Evolutionary conservation across 2,888 invertebrate genomes (phyloP).

Genomic region (Plebejus anna): DNA sequence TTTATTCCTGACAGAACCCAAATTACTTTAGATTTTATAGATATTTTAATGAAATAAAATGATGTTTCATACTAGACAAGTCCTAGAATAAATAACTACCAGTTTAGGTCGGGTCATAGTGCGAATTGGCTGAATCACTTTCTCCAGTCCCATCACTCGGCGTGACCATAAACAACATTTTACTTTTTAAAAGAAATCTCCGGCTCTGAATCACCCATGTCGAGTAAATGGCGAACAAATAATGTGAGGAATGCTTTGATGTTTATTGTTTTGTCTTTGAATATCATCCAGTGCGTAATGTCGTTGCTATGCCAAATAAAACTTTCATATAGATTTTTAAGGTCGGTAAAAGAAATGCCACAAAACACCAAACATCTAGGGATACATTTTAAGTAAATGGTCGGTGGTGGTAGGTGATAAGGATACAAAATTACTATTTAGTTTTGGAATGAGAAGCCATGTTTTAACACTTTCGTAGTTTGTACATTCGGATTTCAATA

Average conservation of each 20-base stretch:
- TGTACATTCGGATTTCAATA: no score
- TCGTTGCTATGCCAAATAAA: not conserved
- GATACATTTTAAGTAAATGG: no score
- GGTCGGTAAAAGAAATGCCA: no score
- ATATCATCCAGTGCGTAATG: not conserved
- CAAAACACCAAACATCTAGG: no score
- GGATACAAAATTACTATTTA: no score
- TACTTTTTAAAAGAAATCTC: slow-evolving; percentile 43
- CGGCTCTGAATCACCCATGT: slow-evolving; percentile 44
- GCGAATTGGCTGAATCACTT: slow-evolving; percentile 58
- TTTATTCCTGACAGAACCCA: no score
- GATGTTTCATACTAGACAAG: not conserved
- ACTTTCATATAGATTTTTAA: no score
- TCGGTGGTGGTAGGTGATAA: no score
- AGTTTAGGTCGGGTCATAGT: slow-evolving; percentile 55
- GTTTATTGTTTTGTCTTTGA: slow-evolving; percentile 12
- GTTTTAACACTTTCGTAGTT: no score
- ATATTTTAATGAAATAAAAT: not conserved
- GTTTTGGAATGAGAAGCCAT: no score
- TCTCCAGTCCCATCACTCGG: slow-evolving; percentile 61
- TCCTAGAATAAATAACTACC: slow-evolving; percentile 6
- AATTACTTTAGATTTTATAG: not conserved
- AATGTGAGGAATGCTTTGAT: slow-evolving; percentile 16
- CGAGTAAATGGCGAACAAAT: slow-evolving; percentile 13
- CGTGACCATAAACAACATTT: slow-evolving; percentile 59